phyloP scores from a whole-genome alignment of 2,888 invertebrate genomes.

The Caenorhabditis doughertyi region DNA sequence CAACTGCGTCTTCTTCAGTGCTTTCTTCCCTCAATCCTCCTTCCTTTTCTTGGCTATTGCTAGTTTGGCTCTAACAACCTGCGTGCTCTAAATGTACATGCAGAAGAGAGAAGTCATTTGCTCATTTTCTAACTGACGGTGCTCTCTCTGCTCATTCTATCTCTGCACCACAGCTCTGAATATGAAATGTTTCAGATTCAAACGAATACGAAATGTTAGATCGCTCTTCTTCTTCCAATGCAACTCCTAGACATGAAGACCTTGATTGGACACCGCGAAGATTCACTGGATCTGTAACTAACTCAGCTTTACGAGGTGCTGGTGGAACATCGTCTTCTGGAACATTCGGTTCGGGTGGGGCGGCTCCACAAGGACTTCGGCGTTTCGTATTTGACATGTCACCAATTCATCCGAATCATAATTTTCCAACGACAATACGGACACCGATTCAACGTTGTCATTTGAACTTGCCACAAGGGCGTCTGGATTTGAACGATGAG shows the following conservation, averaged over 20 bases:
- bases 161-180: not conserved
- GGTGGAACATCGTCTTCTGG: not conserved
- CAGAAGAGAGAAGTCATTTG: not conserved
- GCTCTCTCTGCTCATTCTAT: not conserved
- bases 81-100: not conserved
- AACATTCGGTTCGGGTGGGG: not conserved
- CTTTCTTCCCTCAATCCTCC: not conserved
- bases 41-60: not conserved
- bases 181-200: slow-evolving; percentile 30
- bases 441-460: slow-evolving; percentile 54
- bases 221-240: slow-evolving; percentile 38
- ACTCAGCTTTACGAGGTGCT: not conserved
- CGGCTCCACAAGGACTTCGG: slow-evolving; percentile 27
- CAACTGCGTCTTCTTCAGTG: not conserved
- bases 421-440: not conserved
- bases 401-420: slow-evolving; percentile 54
- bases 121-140: not conserved
- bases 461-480: slow-evolving; percentile 35
- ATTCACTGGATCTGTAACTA: slow-evolving; percentile 14
- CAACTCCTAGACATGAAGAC: slow-evolving; percentile 56
- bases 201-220: slow-evolving; percentile 61
- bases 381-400: slow-evolving; percentile 62
- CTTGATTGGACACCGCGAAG: slow-evolving; percentile 63
- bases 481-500: slow-evolving; percentile 36
- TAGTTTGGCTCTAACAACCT: slow-evolving; percentile 5